Evolutionary conservation across 2,888 invertebrate species (phyloP), one percentile per base, ranked within the genome.

Genomic region (Macrosoma leucophasiata): DNA sequence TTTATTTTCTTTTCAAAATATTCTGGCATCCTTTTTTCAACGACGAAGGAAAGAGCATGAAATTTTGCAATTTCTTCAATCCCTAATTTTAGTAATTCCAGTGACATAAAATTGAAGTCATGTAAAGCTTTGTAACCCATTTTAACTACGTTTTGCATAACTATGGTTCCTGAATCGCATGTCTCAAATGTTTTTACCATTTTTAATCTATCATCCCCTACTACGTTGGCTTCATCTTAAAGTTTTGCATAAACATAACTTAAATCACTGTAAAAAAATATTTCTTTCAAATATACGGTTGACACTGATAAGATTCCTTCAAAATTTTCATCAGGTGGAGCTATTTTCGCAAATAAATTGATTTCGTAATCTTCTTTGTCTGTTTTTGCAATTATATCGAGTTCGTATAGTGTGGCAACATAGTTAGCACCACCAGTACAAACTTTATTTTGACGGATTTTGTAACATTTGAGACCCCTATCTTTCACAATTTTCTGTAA

Each of bases 11-110:
- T 48, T 7, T 65, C 46, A 34, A 52, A 72, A 44, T 58, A 73
- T 13, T 55, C 51, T 0, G 63, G 62, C 13, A 38, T 41, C 28
- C 39, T 52, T 2, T 46, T 39, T 48, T 70, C 39, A 4, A 73
- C 7, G 0, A 55, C 59, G 27, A 65, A 68, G 0, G 71, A 55
- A 0, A 75, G 32, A 0, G 49, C 61, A 28, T 75, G 75, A 15
- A 73, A 65, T 44, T 52, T 74, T 0, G 75, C 74, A 3, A 76
- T 43, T 29, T 69, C 52, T 26, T 54, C 39, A 0, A 74, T 36
- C 1, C 62, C 48, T 18, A 55, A 33, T 40, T 68, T 59, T 5
- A 62, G 61, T 42, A 64, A 70, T 9, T 60, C 45, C 2, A 62
- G 13, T 1, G 60, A 44, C 5, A 64, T 44, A 1, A 58, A 50